Base-by-base conservation (phyloP, 1,140 invertebrate genomes). In the Eumaeus atala region DNA sequence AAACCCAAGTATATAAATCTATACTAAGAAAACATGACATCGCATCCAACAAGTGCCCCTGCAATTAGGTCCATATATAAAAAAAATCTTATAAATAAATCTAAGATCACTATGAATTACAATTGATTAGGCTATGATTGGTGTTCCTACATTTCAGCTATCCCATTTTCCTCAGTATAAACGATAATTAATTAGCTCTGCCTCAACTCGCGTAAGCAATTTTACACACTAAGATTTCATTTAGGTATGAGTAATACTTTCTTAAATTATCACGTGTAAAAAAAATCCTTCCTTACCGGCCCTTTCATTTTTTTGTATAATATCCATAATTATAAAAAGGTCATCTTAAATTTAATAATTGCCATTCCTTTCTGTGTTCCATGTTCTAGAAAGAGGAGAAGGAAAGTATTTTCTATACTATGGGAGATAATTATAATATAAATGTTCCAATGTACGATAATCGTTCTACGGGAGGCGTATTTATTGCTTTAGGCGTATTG, bases 11-110 rank as follows among this genome's bases (percentile, higher is more conserved):
- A 44, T 48, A 48, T 42, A 48, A 58, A 52, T 36, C 12, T 48
- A 48, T 51, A 51, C 55, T 51, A 33, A 42, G 12, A 52, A 21
- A 52, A 38, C 21, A 53, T 48, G 54, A 52, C 34, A 53, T 61
- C 49, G 50, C 54, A 56, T 53, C 28, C 9, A 18, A 49, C 40
- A 53, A 61, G 48, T 61, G 56, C 56, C 66, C 72, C 67, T 64
- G 67, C 66, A 56, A 65, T 59, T 64, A 16, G 62, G 60, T 73
- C 62, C 76, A 77, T 74, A 74, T 68, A 72, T 70, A 74, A 82
- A 79, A 74, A n/a, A 77, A 82, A 74, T 74, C 77, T 81, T 77
- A 77, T 72, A 77, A 81, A 84, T 77, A 79, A 85, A 72, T 77
- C 83, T 86, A 86, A 77, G 70, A 77, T 84, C 77, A 72, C 75